phyloP scores from a whole-genome alignment of 2,797 vertebrate genomes.

The Hyperoplus lanceolatus region DNA sequence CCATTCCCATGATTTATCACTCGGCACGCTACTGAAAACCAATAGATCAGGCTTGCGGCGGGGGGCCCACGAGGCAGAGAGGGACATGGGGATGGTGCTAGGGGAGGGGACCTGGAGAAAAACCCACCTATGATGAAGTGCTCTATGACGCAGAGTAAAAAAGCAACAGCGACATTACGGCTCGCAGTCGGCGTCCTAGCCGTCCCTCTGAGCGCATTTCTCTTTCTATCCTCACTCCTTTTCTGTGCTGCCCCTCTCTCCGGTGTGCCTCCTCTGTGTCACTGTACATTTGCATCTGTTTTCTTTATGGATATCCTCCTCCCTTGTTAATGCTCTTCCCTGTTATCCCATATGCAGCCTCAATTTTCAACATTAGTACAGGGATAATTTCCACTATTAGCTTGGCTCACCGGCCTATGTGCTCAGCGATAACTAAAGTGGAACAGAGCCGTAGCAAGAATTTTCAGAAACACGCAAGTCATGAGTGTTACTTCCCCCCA shows the following conservation, averaged over 20 bases:
- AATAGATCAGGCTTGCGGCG: constrained; percentile 93
- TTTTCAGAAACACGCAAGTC: constrained; percentile 10
- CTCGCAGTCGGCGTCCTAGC: constrained; percentile 72
- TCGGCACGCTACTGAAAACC: constrained; percentile 87
- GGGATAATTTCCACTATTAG: constrained; percentile 63
- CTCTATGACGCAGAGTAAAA: constrained; percentile 82
- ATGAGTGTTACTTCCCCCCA: background rate
- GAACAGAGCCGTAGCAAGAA: constrained; percentile 18
- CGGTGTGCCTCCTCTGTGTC: constrained; percentile 45
- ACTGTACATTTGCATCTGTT: constrained; percentile 37
- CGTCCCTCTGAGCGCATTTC: constrained; percentile 67
- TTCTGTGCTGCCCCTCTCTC: constrained; percentile 53
- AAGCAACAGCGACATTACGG: constrained; percentile 75
- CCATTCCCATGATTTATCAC: constrained; percentile 98
- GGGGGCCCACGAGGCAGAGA: constrained; percentile 80
- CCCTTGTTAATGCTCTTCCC: constrained; percentile 31
- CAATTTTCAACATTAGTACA: constrained; percentile 39
- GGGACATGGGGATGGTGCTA: constrained; percentile 80
- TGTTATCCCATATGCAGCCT: constrained; percentile 14
- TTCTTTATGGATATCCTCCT: constrained; percentile 46
- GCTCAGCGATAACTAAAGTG: constrained; percentile 37
- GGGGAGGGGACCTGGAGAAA: constrained; percentile 81
- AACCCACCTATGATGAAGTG: constrained; percentile 92
- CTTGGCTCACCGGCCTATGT: constrained; percentile 40
- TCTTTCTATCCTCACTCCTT: constrained; percentile 59